Base-by-base conservation (phyloP, 1,140 invertebrate species). In the Drosophila kohkoa region DNA sequence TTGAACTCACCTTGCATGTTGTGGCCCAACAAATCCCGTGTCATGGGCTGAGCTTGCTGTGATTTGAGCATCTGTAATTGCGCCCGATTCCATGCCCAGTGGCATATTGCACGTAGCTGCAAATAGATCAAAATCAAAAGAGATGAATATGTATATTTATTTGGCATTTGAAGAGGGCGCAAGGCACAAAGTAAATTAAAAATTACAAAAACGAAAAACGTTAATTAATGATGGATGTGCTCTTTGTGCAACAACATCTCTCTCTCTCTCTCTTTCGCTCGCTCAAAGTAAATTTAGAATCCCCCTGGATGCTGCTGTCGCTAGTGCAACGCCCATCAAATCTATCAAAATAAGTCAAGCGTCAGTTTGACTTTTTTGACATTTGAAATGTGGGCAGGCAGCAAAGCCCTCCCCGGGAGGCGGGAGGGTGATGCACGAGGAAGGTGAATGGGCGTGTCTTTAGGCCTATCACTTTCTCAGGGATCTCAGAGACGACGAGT, bases 41-140 rank as follows among this genome's bases (percentile, higher is more conserved):
- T 98, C 97, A 93, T 97, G 98, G 48, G 97, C 97, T 51, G 97
- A 98, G 85, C 96, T 98, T 69, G 97, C 97, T 32, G 95, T 96
- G 81, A 98, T 97, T 91, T 97, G 96, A 85, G 95, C 94, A 93
- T 98, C 96, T 69, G 96, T 95, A 88, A 98, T 98, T 86, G 95
- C 94, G 77, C 97, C 97, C 86, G 96, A 97, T 94, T 98, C 97
- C 97, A 98, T 98, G 70, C 98, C 98, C 51, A 98, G 94, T 13
- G 98, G 95, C 75, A 95, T 93, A 82, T 95, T 95, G 93, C 97
- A 98, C 94, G 96, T 95, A 81, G 95, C 96, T 97, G 94, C 25
- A 95, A 95, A 71, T 46, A 71, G 15, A 57, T 11, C 52, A 57
- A 32, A 54, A 52, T 52, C 10, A 11, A 52, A 45, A 52, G 5